phyloP scores from a whole-genome alignment of 2,797 vertebrate species.

The Lepidocolaptes lacrymiger region DNA sequence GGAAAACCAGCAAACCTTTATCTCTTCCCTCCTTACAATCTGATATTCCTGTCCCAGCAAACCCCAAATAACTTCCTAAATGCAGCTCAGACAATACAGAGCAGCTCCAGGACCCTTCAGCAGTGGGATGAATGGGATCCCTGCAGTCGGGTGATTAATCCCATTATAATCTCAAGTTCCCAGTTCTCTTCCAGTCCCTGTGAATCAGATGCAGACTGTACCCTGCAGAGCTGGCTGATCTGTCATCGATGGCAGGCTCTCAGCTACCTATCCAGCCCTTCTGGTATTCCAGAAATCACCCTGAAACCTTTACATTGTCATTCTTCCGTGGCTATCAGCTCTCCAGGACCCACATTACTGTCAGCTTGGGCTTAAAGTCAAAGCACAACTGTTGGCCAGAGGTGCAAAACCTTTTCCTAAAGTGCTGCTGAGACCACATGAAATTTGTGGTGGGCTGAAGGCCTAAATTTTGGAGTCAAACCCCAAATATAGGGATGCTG shows the following conservation, averaged over 20 bases:
- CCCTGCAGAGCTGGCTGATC: background rate
- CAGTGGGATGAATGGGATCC: background rate
- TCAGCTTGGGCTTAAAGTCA: background rate
- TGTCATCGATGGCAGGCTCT: background rate
- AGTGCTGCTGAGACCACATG: background rate
- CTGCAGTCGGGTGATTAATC: background rate
- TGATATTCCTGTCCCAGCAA: background rate
- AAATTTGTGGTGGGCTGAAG: background rate
- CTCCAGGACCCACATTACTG: background rate
- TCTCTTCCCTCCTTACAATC: background rate
- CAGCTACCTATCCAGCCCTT: background rate
- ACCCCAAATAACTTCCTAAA: slow-evolving; percentile 16
- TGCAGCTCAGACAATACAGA: background rate
- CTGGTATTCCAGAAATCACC: background rate
- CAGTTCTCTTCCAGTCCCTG: background rate
- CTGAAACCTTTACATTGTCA: background rate
- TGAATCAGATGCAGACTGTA: slow-evolving; percentile 28
- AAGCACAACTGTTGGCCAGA: background rate
- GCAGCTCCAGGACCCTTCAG: background rate
- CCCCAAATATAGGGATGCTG: background rate
- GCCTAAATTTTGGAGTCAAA: background rate
- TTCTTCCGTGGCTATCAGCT: background rate
- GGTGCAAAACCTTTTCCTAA: background rate
- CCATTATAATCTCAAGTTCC: background rate
- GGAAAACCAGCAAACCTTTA: slow-evolving; percentile 36